These are phyloP conservation scores for Ondatra zibethicus DNA, from an alignment of 2,113 vertebrate species.

Conservation along the genomic window DNA sequence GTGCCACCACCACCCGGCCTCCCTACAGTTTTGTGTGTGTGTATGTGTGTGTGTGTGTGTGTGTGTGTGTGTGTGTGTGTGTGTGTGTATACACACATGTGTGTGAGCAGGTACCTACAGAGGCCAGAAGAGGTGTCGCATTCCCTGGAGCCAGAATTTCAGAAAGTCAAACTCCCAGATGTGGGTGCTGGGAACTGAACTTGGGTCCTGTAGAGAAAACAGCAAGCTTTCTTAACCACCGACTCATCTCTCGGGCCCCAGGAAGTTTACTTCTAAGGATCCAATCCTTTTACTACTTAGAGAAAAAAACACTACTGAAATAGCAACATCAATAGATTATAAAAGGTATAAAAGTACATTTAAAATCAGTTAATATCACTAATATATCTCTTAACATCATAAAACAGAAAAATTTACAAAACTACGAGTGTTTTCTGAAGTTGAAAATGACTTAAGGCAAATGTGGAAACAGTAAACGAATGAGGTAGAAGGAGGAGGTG, in stretches of 20 bases:
- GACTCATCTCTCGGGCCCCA: background rate
- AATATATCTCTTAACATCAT: background rate
- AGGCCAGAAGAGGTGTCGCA: background rate
- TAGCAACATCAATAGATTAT: background rate
- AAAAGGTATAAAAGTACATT: background rate
- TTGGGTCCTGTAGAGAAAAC: background rate
- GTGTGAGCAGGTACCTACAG: background rate
- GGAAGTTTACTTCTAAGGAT: background rate
- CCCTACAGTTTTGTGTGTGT: background rate
- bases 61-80: background rate
- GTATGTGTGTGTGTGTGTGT: too few relatives aligned
- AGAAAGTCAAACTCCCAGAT: background rate
- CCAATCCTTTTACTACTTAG: background rate
- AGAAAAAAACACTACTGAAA: background rate
- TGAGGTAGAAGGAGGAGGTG: background rate
- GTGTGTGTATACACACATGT: background rate
- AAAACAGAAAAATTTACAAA: background rate
- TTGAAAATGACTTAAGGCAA: background rate
- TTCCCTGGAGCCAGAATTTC: background rate
- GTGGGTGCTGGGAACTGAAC: background rate
- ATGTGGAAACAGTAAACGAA: background rate
- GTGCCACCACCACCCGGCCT: too few relatives aligned
- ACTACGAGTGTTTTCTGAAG: background rate
- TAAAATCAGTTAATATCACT: background rate
- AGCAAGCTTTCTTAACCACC: background rate